Evolutionary conservation across 2,113 vertebrate genomes (phyloP).

Genomic region (Peromyscus maniculatus): DNA sequence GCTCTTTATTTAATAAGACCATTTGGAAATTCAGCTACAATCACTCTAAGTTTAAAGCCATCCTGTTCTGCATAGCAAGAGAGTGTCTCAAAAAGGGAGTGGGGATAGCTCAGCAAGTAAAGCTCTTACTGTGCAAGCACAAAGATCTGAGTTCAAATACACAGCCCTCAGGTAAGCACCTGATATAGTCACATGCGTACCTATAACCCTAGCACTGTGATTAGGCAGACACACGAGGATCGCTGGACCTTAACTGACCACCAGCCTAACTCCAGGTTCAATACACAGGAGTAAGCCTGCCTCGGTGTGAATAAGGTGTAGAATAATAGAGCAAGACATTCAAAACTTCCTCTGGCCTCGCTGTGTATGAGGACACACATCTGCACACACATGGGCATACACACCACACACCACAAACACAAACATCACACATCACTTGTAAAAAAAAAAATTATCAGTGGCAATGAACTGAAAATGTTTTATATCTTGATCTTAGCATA

Average conservation of each 20-base stretch:
- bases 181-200: not conserved
- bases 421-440: not conserved
- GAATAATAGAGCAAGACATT: not conserved
- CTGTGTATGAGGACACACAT: not conserved
- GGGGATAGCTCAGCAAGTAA: not conserved
- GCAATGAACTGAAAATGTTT: constrained; percentile 10
- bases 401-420: not conserved
- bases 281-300: not conserved
- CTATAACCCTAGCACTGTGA: not conserved
- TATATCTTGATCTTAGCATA: not conserved
- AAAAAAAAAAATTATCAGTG: not conserved
- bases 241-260: not conserved
- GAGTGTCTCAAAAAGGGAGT: not conserved
- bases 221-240: not conserved
- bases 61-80: not conserved
- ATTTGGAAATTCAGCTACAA: not conserved
- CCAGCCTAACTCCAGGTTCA: not conserved
- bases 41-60: not conserved
- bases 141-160: not conserved
- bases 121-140: not conserved
- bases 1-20: no score
- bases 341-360: not conserved
- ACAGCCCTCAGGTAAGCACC: not conserved
- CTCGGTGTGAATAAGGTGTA: not conserved
- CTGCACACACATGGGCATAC: not conserved